These are phyloP conservation scores for Pavo muticus DNA, from an alignment of 2,113 vertebrate species.

Conservation along the genomic window DNA sequence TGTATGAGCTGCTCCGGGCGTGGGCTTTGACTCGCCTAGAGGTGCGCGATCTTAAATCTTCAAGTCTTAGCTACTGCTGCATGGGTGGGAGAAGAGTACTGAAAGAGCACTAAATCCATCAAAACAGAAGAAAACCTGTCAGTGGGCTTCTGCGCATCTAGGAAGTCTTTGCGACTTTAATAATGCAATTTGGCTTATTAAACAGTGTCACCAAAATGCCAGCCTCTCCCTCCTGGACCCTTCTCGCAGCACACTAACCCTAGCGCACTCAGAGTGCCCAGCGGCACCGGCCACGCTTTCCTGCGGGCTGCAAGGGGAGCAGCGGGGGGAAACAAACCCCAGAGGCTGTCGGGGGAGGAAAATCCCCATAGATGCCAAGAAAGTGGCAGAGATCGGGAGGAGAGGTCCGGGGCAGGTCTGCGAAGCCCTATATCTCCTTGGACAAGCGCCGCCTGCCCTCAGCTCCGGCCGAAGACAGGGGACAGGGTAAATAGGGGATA, in stretches of 20 bases:
- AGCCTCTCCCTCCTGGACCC: neutral
- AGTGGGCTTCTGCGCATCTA: neutral
- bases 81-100: constrained; percentile 15
- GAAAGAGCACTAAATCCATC: constrained; percentile 15
- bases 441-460: neutral
- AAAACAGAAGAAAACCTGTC: constrained; percentile 34
- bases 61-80: constrained; percentile 1
- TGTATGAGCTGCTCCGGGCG: neutral
- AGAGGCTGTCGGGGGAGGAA: accelerated
- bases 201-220: neutral
- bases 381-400: accelerated
- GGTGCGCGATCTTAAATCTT: constrained; percentile 43
- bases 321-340: accelerated
- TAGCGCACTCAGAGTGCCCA: neutral
- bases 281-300: neutral
- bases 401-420: neutral
- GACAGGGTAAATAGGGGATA: neutral
- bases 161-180: neutral
- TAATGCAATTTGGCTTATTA: neutral
- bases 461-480: neutral
- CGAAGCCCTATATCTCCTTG: neutral
- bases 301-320: neutral
- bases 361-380: neutral
- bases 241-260: neutral
- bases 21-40: constrained; percentile 31